phyloP scores from a whole-genome alignment of 2,888 invertebrate species.

The Ochropacha duplaris region DNA sequence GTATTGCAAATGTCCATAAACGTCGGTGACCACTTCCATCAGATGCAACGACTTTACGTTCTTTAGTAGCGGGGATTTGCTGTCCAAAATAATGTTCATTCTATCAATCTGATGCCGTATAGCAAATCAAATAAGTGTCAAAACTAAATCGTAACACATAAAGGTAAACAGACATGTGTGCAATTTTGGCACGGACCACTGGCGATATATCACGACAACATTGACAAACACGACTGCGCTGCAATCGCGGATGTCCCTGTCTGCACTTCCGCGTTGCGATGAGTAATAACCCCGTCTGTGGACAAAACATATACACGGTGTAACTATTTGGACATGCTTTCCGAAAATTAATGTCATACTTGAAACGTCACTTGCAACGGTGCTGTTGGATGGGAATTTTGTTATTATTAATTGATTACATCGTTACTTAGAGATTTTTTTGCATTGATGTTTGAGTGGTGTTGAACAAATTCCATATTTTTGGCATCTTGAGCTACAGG shows the following conservation, averaged over 20 bases:
- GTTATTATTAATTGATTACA: neutral
- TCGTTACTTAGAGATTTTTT: neutral
- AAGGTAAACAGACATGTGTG: constrained; percentile 46
- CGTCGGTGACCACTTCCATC: too few relatives aligned
- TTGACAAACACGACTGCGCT: constrained; percentile 69
- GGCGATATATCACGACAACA: constrained; percentile 63
- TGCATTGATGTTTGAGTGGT: too few relatives aligned
- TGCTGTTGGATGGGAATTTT: neutral
- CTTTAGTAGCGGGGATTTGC: too few relatives aligned
- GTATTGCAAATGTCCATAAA: too few relatives aligned
- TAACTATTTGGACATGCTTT: neutral
- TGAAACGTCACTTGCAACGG: neutral
- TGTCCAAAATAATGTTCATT: too few relatives aligned
- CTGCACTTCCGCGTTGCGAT: constrained; percentile 67
- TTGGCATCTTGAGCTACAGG: too few relatives aligned
- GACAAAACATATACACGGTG: constrained; percentile 35
- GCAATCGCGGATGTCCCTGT: constrained; percentile 70
- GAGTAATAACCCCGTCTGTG: constrained; percentile 55
- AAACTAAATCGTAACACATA: constrained; percentile 34
- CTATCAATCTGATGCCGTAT: too few relatives aligned
- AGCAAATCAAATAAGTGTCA: constrained; percentile 6
- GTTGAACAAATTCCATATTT: too few relatives aligned
- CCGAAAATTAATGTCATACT: neutral
- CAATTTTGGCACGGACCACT: constrained; percentile 59
- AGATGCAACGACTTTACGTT: too few relatives aligned